These are phyloP conservation scores for Melieria omissa DNA, from an alignment of 2,888 invertebrate genomes.

Conservation along the genomic window DNA sequence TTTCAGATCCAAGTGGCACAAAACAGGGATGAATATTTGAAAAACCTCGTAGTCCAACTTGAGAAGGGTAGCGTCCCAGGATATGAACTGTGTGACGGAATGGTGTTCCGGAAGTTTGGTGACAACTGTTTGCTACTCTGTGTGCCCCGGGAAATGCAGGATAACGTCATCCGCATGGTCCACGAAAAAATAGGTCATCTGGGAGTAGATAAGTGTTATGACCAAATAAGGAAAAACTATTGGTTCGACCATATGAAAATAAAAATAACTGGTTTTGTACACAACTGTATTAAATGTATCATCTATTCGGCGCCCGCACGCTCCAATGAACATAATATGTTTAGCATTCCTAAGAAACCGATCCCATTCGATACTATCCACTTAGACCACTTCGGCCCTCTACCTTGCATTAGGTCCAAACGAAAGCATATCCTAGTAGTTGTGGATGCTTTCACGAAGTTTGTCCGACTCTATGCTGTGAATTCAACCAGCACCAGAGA, in stretches of 20 bases:
- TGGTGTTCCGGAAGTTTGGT: neutral
- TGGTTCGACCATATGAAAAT: slow-evolving; percentile 3
- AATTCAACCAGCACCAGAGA: too few relatives aligned
- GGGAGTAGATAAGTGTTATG: slow-evolving; percentile 51
- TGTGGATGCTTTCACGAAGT: too few relatives aligned
- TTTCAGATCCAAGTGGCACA: neutral
- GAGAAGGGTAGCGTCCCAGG: neutral
- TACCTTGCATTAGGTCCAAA: slow-evolving; percentile 3
- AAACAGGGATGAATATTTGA: neutral
- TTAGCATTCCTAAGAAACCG: slow-evolving; percentile 10
- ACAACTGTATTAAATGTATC: slow-evolving; percentile 18
- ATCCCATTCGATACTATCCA: slow-evolving; percentile 28
- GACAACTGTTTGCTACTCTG: slow-evolving; percentile 5
- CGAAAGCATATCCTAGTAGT: too few relatives aligned
- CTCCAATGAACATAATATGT: slow-evolving; percentile 16
- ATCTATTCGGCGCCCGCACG: slow-evolving; percentile 11
- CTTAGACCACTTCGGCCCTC: slow-evolving; percentile 19
- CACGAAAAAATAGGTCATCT: slow-evolving; percentile 55
- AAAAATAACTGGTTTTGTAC: slow-evolving; percentile 1
- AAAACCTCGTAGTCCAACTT: neutral
- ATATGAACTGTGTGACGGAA: neutral
- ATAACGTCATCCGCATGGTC: slow-evolving; percentile 44
- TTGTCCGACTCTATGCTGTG: too few relatives aligned
- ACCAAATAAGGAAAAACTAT: slow-evolving; percentile 7
- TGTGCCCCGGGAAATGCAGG: slow-evolving; percentile 47